phyloP scores from a whole-genome alignment of 2,888 invertebrate genomes.

The Heliconius aoede region DNA sequence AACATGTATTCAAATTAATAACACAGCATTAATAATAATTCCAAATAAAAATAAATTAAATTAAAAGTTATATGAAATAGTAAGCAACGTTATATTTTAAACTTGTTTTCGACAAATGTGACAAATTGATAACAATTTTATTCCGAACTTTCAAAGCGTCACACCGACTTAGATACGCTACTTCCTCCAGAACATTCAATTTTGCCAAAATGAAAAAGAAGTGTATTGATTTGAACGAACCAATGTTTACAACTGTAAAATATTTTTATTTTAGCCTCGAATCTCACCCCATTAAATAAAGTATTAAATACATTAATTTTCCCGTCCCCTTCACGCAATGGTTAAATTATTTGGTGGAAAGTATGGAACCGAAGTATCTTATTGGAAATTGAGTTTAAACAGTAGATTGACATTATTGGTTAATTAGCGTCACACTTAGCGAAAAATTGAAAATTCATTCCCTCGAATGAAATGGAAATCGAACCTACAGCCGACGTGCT shows the following conservation, averaged over 20 bases:
- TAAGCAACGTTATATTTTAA: slow-evolving; percentile 22
- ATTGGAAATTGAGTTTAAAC: not conserved
- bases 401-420: not conserved
- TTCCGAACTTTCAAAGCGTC: slow-evolving; percentile 30
- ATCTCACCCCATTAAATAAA: not conserved
- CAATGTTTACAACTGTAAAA: not conserved
- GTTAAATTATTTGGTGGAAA: not conserved
- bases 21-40: not conserved
- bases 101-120: slow-evolving; percentile 33
- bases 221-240: slow-evolving; percentile 12
- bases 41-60: not conserved
- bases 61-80: slow-evolving; percentile 14
- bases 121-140: slow-evolving; percentile 34
- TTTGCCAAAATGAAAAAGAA: slow-evolving; percentile 26
- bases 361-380: not conserved
- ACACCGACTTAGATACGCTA: slow-evolving; percentile 26
- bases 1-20: not conserved
- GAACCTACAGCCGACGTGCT: not conserved
- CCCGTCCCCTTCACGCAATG: not conserved
- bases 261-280: slow-evolving; percentile 1
- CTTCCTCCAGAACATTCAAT: slow-evolving; percentile 29
- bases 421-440: not conserved
- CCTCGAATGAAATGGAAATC: not conserved
- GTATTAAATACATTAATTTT: not conserved
- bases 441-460: not conserved